Conservation (phyloP, 2,797 vertebrate species). For the Novumbra hubbsi region DNA sequence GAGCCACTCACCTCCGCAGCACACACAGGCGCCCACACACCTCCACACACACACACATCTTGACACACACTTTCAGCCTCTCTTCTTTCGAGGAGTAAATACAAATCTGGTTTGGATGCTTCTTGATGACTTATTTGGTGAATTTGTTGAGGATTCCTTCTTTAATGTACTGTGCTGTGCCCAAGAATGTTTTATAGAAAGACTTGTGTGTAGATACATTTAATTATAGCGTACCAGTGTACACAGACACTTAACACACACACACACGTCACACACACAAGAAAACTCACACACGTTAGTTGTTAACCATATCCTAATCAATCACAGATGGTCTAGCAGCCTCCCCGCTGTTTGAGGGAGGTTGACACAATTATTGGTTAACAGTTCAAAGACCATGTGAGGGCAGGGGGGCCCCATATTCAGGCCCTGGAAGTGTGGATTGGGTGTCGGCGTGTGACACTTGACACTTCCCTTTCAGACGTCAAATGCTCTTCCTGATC, state of each 20-base stretch:
- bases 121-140: background rate
- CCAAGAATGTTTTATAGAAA: background rate
- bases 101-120: background rate
- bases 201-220: too few species aligned
- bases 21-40: background rate
- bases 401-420: constrained; percentile 4
- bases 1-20: background rate
- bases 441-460: constrained; percentile 40
- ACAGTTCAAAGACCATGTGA: constrained; percentile 51
- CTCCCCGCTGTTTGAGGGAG: constrained; percentile 43
- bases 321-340: constrained; percentile 47
- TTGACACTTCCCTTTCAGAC: constrained; percentile 46
- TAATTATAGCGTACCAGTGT: too few species aligned
- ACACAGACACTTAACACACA: background rate
- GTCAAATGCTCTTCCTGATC: constrained; percentile 25
- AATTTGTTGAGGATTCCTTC: background rate
- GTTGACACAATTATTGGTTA: constrained; percentile 57
- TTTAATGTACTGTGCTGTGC: background rate
- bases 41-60: constrained; percentile 6
- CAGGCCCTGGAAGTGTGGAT: constrained; percentile 23
- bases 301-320: constrained; percentile 33
- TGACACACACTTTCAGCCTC: constrained; percentile 5
- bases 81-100: background rate
- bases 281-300: constrained; percentile 13
- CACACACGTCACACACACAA: constrained; percentile 9